phyloP scores from a whole-genome alignment of 35 echinoderm and acorn worm species.

The Ptychodera flava region DNA sequence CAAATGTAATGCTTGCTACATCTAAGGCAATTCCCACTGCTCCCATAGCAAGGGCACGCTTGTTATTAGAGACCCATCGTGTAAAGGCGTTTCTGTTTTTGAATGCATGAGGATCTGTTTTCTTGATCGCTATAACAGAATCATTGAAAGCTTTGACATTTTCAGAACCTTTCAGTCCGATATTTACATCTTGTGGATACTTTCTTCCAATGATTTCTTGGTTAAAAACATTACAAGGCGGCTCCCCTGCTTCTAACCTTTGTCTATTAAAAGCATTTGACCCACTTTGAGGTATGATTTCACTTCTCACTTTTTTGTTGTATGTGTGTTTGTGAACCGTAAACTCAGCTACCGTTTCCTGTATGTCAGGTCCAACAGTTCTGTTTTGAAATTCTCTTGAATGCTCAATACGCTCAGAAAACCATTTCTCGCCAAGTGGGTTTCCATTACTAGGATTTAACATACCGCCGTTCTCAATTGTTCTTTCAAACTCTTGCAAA shows the following conservation, averaged over 20 bases:
- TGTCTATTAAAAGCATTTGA: background rate
- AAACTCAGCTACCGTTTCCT: background rate
- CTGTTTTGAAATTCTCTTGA: background rate
- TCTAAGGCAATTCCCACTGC: background rate
- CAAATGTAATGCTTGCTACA: background rate
- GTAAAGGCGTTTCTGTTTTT: background rate
- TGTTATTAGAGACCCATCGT: background rate
- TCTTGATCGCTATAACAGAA: background rate
- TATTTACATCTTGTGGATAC: background rate
- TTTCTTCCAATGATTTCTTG: background rate
- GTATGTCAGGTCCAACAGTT: background rate
- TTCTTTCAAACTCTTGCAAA: background rate
- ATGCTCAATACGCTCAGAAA: background rate
- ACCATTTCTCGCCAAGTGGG: background rate
- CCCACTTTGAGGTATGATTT: background rate
- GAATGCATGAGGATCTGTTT: background rate
- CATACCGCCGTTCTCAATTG: background rate
- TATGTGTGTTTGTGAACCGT: background rate
- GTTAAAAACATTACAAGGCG: background rate
- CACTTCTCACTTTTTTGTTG: background rate
- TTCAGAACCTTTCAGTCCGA: background rate
- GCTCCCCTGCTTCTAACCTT: background rate
- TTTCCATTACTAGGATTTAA: background rate
- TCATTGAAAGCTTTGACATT: background rate
- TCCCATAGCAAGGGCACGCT: background rate